phyloP scores from a whole-genome alignment of 2,888 invertebrate genomes.

The Hypselothyrea guttata region DNA sequence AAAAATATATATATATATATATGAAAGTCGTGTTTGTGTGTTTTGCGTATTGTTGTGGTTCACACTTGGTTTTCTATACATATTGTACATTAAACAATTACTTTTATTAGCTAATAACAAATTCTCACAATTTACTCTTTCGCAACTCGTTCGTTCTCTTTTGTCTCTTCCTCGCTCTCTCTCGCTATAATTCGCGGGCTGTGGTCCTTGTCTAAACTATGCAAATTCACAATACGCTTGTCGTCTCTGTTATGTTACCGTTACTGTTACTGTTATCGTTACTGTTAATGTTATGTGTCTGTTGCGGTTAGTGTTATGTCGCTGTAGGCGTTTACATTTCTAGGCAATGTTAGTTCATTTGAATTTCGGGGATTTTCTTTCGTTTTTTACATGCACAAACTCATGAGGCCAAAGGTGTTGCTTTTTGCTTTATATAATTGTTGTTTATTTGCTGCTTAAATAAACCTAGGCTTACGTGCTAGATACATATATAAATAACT shows the following conservation, averaged over 20 bases:
- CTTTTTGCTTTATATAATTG: background rate
- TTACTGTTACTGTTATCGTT: slow-evolving; percentile 35
- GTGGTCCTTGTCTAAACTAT: slow-evolving; percentile 38
- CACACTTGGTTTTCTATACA: background rate
- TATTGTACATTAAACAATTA: slow-evolving; percentile 41
- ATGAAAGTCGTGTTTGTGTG: background rate
- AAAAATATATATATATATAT: background rate
- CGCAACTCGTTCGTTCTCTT: background rate
- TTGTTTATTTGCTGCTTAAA: slow-evolving; percentile 40
- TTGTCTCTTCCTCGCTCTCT: background rate
- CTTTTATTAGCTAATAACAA: slow-evolving; percentile 41
- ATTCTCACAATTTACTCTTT: slow-evolving; percentile 9
- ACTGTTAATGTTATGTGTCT: background rate
- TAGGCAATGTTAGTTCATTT: slow-evolving; percentile 14
- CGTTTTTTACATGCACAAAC: slow-evolving; percentile 74
- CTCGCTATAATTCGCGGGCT: slow-evolving; percentile 1
- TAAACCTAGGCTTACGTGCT: slow-evolving; percentile 52
- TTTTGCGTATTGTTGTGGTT: background rate
- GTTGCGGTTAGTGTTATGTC: background rate
- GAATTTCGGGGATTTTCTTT: slow-evolving; percentile 59
- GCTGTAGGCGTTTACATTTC: slow-evolving; percentile 7
- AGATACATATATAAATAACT: slow-evolving; percentile 20
- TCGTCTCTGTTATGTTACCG: too few relatives aligned
- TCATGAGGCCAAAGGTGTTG: slow-evolving; percentile 66
- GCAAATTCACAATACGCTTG: slow-evolving; percentile 70